These are phyloP conservation scores for Eupithecia exiguata DNA, from an alignment of 2,888 invertebrate genomes.

Conservation along the genomic window DNA sequence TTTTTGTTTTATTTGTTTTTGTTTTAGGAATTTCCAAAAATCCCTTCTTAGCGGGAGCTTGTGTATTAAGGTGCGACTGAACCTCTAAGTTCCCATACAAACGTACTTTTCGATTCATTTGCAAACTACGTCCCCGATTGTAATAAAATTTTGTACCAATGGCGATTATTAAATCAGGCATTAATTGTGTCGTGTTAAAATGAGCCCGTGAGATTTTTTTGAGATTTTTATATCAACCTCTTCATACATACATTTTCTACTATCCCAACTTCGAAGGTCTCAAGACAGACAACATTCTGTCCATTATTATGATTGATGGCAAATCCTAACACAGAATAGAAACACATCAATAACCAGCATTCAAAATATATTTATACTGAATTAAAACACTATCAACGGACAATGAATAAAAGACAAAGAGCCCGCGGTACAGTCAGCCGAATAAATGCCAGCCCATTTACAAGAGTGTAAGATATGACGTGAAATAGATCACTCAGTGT, in stretches of 20 bases:
- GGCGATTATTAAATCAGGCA: too few species aligned
- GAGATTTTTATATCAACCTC: neutral
- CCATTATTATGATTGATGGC: slow-evolving; percentile 22
- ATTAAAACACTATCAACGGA: slow-evolving; percentile 47
- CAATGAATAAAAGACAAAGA: slow-evolving; percentile 51
- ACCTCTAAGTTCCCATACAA: too few species aligned
- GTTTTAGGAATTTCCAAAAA: too few species aligned
- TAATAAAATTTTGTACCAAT: too few species aligned
- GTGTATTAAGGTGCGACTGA: too few species aligned
- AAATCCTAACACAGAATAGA: slow-evolving; percentile 17
- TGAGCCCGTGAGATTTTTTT: too few species aligned
- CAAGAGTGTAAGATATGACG: slow-evolving; percentile 84
- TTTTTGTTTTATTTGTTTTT: too few species aligned
- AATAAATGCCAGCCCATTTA: slow-evolving; percentile 81
- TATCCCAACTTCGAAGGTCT: neutral
- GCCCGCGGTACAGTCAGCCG: slow-evolving; percentile 52
- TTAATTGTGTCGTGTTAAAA: too few species aligned
- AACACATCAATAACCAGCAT: slow-evolving; percentile 26
- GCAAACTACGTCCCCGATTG: too few species aligned
- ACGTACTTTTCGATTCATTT: too few species aligned
- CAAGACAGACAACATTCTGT: neutral
- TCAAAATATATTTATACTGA: slow-evolving; percentile 40
- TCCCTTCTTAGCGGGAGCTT: too few species aligned
- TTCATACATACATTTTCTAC: neutral
- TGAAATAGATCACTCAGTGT: slow-evolving; percentile 83